These are phyloP conservation scores for Drosophila obscura DNA, from an alignment of 1,140 invertebrate genomes.

Conservation along the genomic window DNA sequence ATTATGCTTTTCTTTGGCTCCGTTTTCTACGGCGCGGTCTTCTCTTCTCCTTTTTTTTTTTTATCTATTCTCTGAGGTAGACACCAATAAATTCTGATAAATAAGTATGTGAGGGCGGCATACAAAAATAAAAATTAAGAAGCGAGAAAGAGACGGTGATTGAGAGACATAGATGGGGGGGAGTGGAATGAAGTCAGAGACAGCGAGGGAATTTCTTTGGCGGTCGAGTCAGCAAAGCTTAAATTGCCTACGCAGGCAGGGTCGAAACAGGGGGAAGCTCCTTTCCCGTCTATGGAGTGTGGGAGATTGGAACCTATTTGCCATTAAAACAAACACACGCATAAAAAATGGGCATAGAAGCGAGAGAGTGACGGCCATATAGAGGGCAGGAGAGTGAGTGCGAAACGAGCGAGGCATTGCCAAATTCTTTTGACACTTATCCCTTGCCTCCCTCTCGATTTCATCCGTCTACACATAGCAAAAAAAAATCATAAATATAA, in stretches of 20 bases:
- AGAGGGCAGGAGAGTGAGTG: conserved; percentile 8
- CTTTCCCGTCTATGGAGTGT: background rate
- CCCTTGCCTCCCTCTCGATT: conserved; percentile 49
- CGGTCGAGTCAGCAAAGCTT: conserved; percentile 70
- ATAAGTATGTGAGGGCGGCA: conserved; percentile 43
- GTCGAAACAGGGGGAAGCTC: conserved; percentile 15
- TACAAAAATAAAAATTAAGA: conserved; percentile 46
- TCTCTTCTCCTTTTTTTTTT: conserved; percentile 16
- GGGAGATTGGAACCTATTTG: conserved; percentile 32
- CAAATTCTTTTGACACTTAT: conserved; percentile 82
- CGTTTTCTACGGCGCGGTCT: conserved; percentile 1
- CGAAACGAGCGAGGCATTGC: conserved; percentile 65
- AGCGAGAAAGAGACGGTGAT: conserved; percentile 3
- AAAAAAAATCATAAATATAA: background rate
- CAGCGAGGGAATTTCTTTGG: conserved; percentile 33
- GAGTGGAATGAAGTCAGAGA: background rate
- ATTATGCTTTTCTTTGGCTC: conserved; percentile 19
- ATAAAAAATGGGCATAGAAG: conserved; percentile 62
- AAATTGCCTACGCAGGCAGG: conserved; percentile 69
- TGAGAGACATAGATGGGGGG: conserved; percentile 4
- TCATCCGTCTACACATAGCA: conserved; percentile 2
- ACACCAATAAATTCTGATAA: conserved; percentile 78
- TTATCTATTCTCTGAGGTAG: conserved; percentile 74
- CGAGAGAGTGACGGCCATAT: conserved; percentile 4
- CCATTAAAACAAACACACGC: conserved; percentile 74